Evolutionary conservation across 2,113 vertebrate species (phyloP), one percentile per base, ranked within the genome.

Genomic region (Tichodroma muraria): DNA sequence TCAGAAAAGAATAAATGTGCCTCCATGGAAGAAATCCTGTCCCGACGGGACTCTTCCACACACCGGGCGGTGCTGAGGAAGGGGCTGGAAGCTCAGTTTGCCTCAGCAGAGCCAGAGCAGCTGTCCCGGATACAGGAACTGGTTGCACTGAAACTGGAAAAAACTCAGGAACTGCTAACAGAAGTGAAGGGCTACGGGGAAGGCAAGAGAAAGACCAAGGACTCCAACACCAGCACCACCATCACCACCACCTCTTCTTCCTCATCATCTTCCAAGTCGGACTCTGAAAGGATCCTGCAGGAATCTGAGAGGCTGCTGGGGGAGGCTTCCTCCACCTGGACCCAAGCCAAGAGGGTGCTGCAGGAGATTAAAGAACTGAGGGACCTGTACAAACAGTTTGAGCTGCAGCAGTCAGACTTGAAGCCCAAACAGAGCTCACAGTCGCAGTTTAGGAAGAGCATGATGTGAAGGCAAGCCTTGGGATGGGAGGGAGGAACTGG

Each of bases 21-120:
- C 97, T 99, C 99, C 89, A 97, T 99, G 98, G 99, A 99, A 63
- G 98, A 99, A 89, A 99, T 99, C 73, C 97, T 99, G 73, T 98
- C 98, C 1, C 98, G 97, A 8, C 97, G 98, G 20, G 98, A 99
- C 70, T 22, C 97, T 11, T 87, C 91, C 8, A 42, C 96, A 6
- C 63, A 81, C 23, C 92, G 94, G 82, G 70, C 82, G 1, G 80
- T 53, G 11, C 56, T 85, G 14, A 84, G 70, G 44, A 89, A 89
- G 11, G 92, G 96, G 19, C 88, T 97, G 3, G 89, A 97, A 89
- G 89, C 85, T 3, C 66, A 82, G 23, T 78, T 91, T 9, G 60
- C 50, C 35, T 90, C 97, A 0, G 64, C 95, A 1, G 92, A 85
- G 42, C 96, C 94, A 0, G 95, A 97, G 27, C 95, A 95, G 81